These are phyloP conservation scores for Rhopalosiphum nymphaeae DNA, from an alignment of 2,888 invertebrate genomes.

Conservation along the genomic window DNA sequence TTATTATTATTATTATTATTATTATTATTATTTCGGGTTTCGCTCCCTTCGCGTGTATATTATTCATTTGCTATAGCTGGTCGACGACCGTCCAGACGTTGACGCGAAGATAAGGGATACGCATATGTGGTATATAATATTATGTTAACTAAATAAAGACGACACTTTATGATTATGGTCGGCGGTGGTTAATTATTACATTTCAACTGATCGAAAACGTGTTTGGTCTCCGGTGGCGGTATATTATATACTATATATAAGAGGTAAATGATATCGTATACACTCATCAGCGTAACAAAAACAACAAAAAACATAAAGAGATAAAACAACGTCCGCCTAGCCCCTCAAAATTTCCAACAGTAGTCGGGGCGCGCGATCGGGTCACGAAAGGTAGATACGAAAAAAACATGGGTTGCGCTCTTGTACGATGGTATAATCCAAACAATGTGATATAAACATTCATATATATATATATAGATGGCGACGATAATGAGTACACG, in stretches of 20 bases:
- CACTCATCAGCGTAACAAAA: background rate
- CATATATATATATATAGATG: background rate
- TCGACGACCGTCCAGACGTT: background rate
- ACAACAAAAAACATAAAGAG: background rate
- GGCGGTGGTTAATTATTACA: slow-evolving; percentile 24
- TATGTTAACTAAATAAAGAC: slow-evolving; percentile 1
- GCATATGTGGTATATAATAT: background rate
- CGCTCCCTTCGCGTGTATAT: background rate
- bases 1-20: slow-evolving; percentile 11
- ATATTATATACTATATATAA: background rate
- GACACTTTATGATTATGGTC: background rate
- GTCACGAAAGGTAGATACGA: background rate
- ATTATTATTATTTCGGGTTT: slow-evolving; percentile 31
- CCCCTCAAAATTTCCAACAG: slow-evolving; percentile 4
- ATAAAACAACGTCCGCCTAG: background rate
- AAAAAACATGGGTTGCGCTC: background rate
- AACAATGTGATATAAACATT: background rate
- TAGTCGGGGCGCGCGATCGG: background rate
- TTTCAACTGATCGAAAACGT: background rate
- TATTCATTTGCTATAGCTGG: background rate
- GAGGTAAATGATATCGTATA: background rate
- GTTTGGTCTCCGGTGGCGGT: background rate
- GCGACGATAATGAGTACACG: background rate
- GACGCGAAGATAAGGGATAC: background rate
- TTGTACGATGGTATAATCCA: background rate